These are phyloP conservation scores for Triplophysa tibetana DNA, from an alignment of 2,113 vertebrate species.

Conservation along the genomic window DNA sequence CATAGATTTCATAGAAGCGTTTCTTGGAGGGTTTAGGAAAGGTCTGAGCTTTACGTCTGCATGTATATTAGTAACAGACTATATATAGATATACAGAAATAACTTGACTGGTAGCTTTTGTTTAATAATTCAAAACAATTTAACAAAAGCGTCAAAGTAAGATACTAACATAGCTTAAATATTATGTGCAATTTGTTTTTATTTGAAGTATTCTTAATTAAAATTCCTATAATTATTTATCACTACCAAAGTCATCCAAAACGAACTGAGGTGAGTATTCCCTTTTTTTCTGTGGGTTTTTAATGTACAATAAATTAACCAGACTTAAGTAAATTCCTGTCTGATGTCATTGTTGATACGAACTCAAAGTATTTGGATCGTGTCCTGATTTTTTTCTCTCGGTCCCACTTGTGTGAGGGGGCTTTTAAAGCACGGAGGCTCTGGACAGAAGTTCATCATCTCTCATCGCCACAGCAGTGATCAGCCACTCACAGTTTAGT, in stretches of 20 bases:
- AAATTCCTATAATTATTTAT: neutral
- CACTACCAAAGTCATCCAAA: neutral
- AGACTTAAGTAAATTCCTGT: conserved; percentile 68
- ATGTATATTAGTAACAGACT: too few species aligned
- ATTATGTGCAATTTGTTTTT: too few species aligned
- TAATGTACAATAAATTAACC: conserved; percentile 45
- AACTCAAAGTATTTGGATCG: conserved; percentile 62
- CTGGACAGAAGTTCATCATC: conserved; percentile 44
- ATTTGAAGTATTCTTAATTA: neutral
- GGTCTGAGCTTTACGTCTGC: too few species aligned
- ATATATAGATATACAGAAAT: neutral
- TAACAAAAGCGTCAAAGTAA: neutral
- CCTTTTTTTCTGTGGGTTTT: neutral
- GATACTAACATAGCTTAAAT: neutral
- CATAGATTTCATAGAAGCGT: too few species aligned
- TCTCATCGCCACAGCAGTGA: conserved; percentile 36
- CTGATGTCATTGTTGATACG: conserved; percentile 74
- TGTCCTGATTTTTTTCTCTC: conserved; percentile 45
- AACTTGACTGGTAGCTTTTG: neutral
- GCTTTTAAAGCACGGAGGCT: conserved; percentile 61
- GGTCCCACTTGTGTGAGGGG: conserved; percentile 25
- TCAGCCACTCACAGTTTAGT: neutral
- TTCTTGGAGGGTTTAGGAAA: too few species aligned
- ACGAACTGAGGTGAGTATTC: neutral
- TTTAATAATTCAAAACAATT: neutral